These are phyloP conservation scores for Tribolium castaneum DNA, from an alignment of 1,140 invertebrate genomes.

Conservation along the genomic window DNA sequence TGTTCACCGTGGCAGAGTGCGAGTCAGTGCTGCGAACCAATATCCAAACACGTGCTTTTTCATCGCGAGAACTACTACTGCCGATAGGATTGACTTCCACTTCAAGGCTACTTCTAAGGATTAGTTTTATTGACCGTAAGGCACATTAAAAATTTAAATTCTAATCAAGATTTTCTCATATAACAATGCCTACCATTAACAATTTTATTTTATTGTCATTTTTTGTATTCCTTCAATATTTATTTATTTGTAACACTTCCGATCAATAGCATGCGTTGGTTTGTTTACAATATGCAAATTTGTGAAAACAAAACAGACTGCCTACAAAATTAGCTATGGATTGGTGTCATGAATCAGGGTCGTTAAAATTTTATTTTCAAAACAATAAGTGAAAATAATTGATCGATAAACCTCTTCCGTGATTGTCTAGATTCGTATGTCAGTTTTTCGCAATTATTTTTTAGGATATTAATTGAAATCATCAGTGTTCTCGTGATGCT, in stretches of 20 bases:
- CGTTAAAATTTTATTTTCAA: constrained; percentile 24
- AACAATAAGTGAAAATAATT: constrained; percentile 36
- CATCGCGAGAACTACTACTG: not conserved
- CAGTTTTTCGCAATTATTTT: too few relatives aligned
- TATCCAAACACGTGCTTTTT: constrained; percentile 3
- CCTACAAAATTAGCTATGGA: constrained; percentile 9
- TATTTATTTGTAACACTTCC: not conserved
- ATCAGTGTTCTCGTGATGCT: too few relatives aligned
- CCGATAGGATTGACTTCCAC: not conserved
- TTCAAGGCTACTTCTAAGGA: not conserved
- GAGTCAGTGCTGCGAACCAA: not conserved
- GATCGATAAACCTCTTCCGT: not conserved
- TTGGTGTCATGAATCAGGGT: constrained; percentile 33
- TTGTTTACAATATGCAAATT: constrained; percentile 27
- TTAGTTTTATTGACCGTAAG: not conserved
- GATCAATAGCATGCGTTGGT: not conserved
- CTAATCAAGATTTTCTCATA: not conserved
- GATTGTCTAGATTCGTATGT: too few relatives aligned
- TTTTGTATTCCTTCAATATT: not conserved
- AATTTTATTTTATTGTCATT: too few relatives aligned
- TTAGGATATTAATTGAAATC: too few relatives aligned
- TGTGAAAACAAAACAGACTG: constrained; percentile 23
- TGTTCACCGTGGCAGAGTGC: not conserved
- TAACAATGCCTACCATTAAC: too few relatives aligned
- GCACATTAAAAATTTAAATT: not conserved